Evolutionary conservation across 2,888 invertebrate genomes (phyloP), one percentile per base, ranked within the genome.

Genomic region (Halictus ligatus): DNA sequence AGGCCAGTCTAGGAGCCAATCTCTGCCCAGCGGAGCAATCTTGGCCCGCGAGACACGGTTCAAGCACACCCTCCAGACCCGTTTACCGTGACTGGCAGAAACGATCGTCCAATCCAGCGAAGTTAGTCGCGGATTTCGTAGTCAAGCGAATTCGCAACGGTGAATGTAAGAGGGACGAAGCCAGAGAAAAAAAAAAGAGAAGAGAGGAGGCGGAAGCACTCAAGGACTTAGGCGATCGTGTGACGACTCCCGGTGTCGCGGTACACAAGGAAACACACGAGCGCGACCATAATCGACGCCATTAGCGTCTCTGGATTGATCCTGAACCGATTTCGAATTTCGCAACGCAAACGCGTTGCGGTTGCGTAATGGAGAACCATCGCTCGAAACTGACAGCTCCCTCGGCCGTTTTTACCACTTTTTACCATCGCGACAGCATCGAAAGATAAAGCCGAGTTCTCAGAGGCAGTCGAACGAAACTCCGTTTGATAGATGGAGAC

Each of bases 191-290:
- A 73, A 35, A 75, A 77, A n/a, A n/a, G n/a, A 43, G 78, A 86
- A 64, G 69, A 79, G 72, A 73, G 69, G 60, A 83, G 82, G 85
- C 87, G 84, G 87, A 87, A 87, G 80, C 50, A 75, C 58, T 76
- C 84, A 83, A 87, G 88, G 88, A 88, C 87, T 60, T 46, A 21
- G 80, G 13, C 29, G 86, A 80, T 82, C 80, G 75, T 72, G 54
- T 71, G 80, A 67, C 50, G 78, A 58, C 54, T 71, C 40, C 80
- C 54, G 25, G 79, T 29, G 50, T 75, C 79, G 75, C 25, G 74
- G 75, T 69, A 71, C 71, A 60, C 35, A 64, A 21, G 29, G 60
- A 13, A 69, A 60, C n/a, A n/a, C 79, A 54, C 50, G 18, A 15
- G 71, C 74, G 25, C n/a, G 48, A 46, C 43, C 46, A 74, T 67